phyloP scores from a whole-genome alignment of 2,888 invertebrate genomes.

The Scaptomyza cyrtandrae region DNA sequence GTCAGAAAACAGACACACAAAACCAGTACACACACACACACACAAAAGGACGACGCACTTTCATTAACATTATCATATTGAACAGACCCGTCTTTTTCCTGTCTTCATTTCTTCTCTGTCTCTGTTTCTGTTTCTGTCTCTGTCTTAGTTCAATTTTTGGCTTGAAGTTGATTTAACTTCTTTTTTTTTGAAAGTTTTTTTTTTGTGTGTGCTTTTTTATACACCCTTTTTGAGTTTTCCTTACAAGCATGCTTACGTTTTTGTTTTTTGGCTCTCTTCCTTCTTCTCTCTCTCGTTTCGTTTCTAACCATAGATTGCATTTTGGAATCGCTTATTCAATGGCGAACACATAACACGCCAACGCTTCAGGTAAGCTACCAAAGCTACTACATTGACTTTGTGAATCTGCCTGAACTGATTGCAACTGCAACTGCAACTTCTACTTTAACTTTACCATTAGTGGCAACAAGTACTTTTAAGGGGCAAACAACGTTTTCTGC shows the following conservation, averaged over 20 bases:
- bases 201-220: neutral
- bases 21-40: slow-evolving; percentile 30
- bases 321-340: slow-evolving; percentile 86
- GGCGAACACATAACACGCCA: slow-evolving; percentile 85
- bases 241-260: slow-evolving; percentile 57
- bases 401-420: neutral
- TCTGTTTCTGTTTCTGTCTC: neutral
- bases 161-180: slow-evolving; percentile 48
- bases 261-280: slow-evolving; percentile 14
- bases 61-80: slow-evolving; percentile 74
- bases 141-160: neutral
- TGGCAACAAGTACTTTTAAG: slow-evolving; percentile 40
- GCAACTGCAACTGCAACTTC: slow-evolving; percentile 1
- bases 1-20: slow-evolving; percentile 1
- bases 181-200: neutral
- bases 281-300: slow-evolving; percentile 6
- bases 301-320: slow-evolving; percentile 87
- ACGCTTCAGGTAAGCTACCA: slow-evolving; percentile 86
- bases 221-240: slow-evolving; percentile 3
- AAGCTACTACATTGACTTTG: slow-evolving; percentile 1
- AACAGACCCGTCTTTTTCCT: slow-evolving; percentile 23
- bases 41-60: slow-evolving; percentile 58
- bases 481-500: slow-evolving; percentile 32
- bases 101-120: slow-evolving; percentile 4
- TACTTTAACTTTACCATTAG: slow-evolving; percentile 1